Evolutionary conservation across 2,113 vertebrate genomes (phyloP), one percentile per base, ranked within the genome.

Genomic region (Sylvia atricapilla): DNA sequence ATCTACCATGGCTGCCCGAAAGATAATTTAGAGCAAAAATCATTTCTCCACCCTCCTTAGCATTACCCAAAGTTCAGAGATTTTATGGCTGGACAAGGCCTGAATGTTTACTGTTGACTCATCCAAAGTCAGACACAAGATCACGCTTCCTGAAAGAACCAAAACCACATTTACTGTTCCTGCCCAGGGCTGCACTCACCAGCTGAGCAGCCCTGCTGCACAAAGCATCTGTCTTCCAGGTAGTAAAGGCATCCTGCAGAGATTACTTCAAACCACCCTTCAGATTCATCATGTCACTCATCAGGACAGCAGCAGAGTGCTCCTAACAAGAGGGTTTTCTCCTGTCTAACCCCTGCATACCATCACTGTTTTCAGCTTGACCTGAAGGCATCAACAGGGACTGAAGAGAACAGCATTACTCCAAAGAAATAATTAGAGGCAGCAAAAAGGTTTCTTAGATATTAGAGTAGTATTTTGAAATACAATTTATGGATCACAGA

Each of bases 121-220:
- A 78, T 41, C 25, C 37, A 8, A 92, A 83, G 37, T 13, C 30
- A 92, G 19, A 79, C 23, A 44, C 25, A 66, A 90, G 23, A 52
- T 22, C 27, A 33, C 0, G 4, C 7, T 53, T 72, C n/a, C 41
- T 9, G 5, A 82, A 77, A 46, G 9, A 59, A 44, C 9, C 16
- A 63, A 75, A 75, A 68, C 0, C 1, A 3, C 0, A 4, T 50
- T 74, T 27, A 43, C 9, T 37, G 23, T 8, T 68, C 35, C 52
- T 68, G 43, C 24, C 2, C 7, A 78, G 30, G 31, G 25, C 53
- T 56, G 47, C 53, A 68, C 41, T 56, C 28, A n/a, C 21, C n/a
- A 76, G 7, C 55, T 24, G 39, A 83, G 33, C 47, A 39, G 33
- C 39, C 53, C 30, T 64, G 15, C n/a, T 74, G 33, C 56, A 87